Evolutionary conservation across 2,888 invertebrate genomes (phyloP), one percentile per base, ranked within the genome.

Genomic region (Ephialtes manifestator): DNA sequence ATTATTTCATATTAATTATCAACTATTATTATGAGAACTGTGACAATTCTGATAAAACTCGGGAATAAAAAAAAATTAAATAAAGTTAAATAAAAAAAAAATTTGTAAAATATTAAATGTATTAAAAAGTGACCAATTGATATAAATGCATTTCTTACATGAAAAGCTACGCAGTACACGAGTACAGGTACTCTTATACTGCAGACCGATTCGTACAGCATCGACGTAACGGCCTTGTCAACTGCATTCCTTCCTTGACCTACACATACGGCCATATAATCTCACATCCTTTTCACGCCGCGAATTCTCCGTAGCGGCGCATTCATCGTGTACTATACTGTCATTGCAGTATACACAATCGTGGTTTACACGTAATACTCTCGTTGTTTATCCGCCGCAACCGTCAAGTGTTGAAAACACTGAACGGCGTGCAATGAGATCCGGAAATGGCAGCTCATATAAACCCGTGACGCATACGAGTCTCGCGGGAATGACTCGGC

Each of bases 211-310:
- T 89, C 90, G 91, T 90, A 88, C 89, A 88, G 87, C 65, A 53
- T 60, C 80, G 75, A 72, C 79, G 65, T 43, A 81, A 87, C 90
- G 92, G 92, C 93, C 93, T 93, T 93, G 93, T 93, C 92, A 92
- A 92, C 92, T 92, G 90, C 93, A 93, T 93, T 93, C 93, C 91
- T 93, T 92, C 93, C 93, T 93, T 93, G 93, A 93, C 93, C 93
- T 93, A 93, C 93, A 92, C 92, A 89, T 89, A 88, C 89, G 87
- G 58, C 87, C 88, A 78, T 88, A 84, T 80, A 88, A 88, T 89
- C 88, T 88, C 89, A 92, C 89, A 92, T 92, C 92, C 92, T 92
- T 92, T 92, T 92, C 87, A 87, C 90, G 86, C 89, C 75, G 87
- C 85, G 80, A 87, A 82, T 88, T 88, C 86, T 86, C 85, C 86